phyloP scores from a whole-genome alignment of 2,113 vertebrate genomes.

The Caretta caretta region DNA sequence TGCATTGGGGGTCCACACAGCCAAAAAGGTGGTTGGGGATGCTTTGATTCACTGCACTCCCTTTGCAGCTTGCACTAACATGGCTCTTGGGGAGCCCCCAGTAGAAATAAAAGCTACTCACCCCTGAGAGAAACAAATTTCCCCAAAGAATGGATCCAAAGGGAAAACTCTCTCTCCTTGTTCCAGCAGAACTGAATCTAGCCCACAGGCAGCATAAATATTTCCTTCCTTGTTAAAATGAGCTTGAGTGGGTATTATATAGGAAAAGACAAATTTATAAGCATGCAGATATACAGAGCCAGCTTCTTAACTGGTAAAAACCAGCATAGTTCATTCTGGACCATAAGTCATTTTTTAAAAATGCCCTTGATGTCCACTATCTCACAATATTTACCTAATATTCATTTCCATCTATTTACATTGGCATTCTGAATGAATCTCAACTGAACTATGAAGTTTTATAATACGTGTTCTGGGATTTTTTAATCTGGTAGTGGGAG shows the following conservation, averaged over 20 bases:
- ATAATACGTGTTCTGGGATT: rapidly evolving
- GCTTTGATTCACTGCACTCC: slow-evolving; percentile 15
- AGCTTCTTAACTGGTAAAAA: not conserved
- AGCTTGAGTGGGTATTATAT: not conserved
- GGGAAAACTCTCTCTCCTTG: slow-evolving; percentile 25
- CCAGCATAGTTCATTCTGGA: not conserved
- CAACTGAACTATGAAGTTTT: not conserved
- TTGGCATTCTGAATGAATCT: not conserved
- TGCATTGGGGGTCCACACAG: not conserved
- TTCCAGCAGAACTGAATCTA: slow-evolving; percentile 44
- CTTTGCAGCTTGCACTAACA: slow-evolving; percentile 18
- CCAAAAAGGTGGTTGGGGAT: not conserved
- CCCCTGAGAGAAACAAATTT: slow-evolving; percentile 42
- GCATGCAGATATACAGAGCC: not conserved
- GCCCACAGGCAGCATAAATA: slow-evolving; percentile 51
- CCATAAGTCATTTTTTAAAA: not conserved
- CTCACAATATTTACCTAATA: not conserved
- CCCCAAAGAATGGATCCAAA: slow-evolving; percentile 12
- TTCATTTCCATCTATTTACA: not conserved
- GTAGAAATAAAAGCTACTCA: slow-evolving; percentile 50
- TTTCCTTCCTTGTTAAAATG: slow-evolving; percentile 14
- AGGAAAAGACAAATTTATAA: slow-evolving; percentile 27
- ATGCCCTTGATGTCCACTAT: not conserved
- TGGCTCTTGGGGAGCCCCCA: not conserved
- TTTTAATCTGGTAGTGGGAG: not conserved